Conservation (phyloP, 2,888 invertebrate species). For the Julus scandinavius region DNA sequence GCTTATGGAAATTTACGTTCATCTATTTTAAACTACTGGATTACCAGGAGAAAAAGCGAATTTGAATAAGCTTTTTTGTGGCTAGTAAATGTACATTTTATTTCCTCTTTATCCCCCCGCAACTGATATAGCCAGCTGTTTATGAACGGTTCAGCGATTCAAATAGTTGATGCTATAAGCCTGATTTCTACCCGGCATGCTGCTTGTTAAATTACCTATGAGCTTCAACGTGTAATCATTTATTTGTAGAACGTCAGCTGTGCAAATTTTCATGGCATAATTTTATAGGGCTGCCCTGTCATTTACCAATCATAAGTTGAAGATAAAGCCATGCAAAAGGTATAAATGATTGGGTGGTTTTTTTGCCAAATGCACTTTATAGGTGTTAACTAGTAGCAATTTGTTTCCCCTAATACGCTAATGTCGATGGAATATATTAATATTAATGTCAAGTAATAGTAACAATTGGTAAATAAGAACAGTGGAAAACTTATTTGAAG, state of each 20-base stretch:
- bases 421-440: neutral
- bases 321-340: neutral
- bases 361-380: neutral
- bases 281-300: neutral
- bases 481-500: too few relatives aligned
- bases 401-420: neutral
- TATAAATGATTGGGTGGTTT: neutral
- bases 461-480: neutral
- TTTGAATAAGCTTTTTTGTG: neutral
- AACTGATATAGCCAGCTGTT: neutral
- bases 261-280: neutral
- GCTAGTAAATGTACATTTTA: neutral
- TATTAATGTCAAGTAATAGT: neutral
- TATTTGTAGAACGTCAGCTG: neutral
- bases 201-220: slow-evolving; percentile 1
- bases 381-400: neutral
- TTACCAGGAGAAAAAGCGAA: neutral
- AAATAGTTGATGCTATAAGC: slow-evolving; percentile 5
- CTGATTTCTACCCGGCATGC: neutral
- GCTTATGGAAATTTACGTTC: neutral
- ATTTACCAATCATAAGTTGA: slow-evolving; percentile 1
- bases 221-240: slow-evolving; percentile 33
- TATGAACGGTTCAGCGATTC: slow-evolving; percentile 11
- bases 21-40: neutral
- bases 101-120: neutral